These are phyloP conservation scores for Erythrocebus patas DNA, from an alignment of 2,113 vertebrate species.

Conservation along the genomic window DNA sequence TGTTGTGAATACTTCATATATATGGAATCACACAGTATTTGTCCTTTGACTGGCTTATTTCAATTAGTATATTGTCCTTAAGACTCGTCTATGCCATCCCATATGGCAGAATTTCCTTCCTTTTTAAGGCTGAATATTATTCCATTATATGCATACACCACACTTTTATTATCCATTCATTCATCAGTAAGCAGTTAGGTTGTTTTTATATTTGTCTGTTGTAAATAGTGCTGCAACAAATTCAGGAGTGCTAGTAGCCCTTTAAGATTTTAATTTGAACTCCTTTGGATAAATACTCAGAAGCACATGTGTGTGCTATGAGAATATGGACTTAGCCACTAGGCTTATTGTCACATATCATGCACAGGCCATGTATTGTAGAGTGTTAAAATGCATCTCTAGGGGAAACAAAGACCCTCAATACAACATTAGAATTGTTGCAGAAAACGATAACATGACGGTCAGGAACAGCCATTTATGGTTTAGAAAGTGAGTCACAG, in stretches of 20 bases:
- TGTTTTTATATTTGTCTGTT: not conserved
- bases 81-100: rapidly evolving
- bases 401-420: rapidly evolving
- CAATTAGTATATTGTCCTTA: not conserved
- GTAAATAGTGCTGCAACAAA: not conserved
- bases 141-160: too few species aligned
- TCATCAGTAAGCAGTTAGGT: too few species aligned
- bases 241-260: rapidly evolving
- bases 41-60: not conserved
- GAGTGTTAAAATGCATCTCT: not conserved
- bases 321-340: rapidly evolving
- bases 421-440: rapidly evolving
- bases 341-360: rapidly evolving
- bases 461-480: not conserved
- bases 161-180: too few species aligned
- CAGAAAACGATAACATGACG: rapidly evolving
- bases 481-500: not conserved
- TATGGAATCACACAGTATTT: not conserved
- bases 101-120: not conserved
- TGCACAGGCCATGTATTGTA: rapidly evolving
- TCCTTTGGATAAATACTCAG: not conserved
- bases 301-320: rapidly evolving
- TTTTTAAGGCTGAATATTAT: not conserved
- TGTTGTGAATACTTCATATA: not conserved
- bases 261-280: not conserved